These are phyloP conservation scores for Trichosurus vulpecula DNA, from an alignment of 2,797 vertebrate species.

Conservation along the genomic window DNA sequence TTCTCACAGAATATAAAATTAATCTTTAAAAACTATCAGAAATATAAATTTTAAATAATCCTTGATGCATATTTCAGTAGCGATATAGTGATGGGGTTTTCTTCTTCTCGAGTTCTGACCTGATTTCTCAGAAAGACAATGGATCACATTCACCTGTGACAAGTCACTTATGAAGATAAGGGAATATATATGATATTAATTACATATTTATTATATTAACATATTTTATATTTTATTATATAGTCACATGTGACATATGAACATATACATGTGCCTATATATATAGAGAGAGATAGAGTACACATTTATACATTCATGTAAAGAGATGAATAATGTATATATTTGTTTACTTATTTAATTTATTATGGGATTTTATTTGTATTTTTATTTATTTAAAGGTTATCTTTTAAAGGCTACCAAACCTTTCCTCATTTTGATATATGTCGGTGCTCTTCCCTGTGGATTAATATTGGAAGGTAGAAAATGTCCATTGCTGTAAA, in stretches of 20 bases:
- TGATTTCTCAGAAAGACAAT: background rate
- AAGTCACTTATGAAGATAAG: background rate
- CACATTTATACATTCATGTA: background rate
- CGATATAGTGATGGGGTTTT: background rate
- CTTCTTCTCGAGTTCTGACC: background rate
- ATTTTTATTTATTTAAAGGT: background rate
- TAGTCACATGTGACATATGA: background rate
- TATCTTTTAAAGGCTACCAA: background rate
- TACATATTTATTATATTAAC: background rate
- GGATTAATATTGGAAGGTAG: background rate
- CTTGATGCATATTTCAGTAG: background rate
- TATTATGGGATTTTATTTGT: background rate
- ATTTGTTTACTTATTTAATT: background rate
- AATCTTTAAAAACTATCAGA: slow-evolving; percentile 24
- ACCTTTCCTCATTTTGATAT: background rate
- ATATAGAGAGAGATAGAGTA: background rate
- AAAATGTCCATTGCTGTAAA: background rate
- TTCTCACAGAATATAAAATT: background rate
- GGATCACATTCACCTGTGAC: background rate
- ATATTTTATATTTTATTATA: background rate
- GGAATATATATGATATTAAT: slow-evolving; percentile 27
- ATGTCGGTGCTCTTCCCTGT: background rate
- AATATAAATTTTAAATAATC: background rate
- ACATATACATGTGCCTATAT: background rate
- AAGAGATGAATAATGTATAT: background rate